Evolutionary conservation across 2,888 invertebrate genomes (phyloP).

Genomic region (Amiota minor): DNA sequence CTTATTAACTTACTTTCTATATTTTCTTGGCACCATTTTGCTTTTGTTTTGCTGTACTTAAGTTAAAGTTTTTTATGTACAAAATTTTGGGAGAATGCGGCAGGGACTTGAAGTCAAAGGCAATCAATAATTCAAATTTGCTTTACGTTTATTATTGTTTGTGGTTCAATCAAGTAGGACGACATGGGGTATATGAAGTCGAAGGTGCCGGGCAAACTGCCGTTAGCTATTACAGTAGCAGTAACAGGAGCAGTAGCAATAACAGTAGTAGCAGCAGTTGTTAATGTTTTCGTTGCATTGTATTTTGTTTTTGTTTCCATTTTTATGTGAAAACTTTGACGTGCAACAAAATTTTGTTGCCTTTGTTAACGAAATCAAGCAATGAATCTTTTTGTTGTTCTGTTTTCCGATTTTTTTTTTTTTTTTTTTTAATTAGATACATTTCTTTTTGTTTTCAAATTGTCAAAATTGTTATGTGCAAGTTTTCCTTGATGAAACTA

Average conservation of each 20-base stretch:
- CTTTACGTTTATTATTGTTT: slow-evolving; percentile 42
- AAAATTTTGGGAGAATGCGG: background rate
- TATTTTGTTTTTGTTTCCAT: background rate
- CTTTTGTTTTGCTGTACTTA: background rate
- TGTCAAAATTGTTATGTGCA: background rate
- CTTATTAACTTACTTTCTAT: slow-evolving; percentile 35
- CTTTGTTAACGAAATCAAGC: background rate
- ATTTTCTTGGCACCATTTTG: slow-evolving; percentile 10
- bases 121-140: slow-evolving; percentile 66
- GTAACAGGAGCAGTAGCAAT: too few relatives aligned
- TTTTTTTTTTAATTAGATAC: slow-evolving; percentile 8
- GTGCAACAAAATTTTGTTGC: slow-evolving; percentile 10
- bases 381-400: background rate
- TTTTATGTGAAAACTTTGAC: slow-evolving; percentile 27
- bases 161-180: background rate
- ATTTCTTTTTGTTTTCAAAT: background rate
- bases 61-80: background rate
- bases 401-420: background rate
- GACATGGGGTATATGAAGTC: too few relatives aligned
- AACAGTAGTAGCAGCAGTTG: too few relatives aligned
- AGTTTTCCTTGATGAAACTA: too few relatives aligned
- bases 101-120: slow-evolving; percentile 31
- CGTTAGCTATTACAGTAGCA: too few relatives aligned
- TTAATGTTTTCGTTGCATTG: background rate
- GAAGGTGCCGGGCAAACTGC: too few relatives aligned